Base-by-base conservation (phyloP, 1,140 invertebrate genomes). In the Trachymyrmex septentrionalis region DNA sequence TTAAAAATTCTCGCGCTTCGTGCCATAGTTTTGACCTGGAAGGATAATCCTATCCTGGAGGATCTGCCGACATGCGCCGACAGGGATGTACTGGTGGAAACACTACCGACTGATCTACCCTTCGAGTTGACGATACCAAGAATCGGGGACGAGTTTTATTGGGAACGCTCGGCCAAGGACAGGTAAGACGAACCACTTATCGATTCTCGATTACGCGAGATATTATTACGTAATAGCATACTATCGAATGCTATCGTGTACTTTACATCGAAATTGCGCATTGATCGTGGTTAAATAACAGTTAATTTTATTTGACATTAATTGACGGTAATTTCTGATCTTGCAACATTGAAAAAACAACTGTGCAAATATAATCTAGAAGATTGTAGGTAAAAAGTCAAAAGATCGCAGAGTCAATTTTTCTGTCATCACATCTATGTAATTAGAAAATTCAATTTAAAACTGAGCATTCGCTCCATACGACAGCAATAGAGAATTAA, bases 91-190 rank as follows among this genome's bases (percentile, higher is more conserved):
- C 69, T 96, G 10, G 85, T 95, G 27, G 95, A 95, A 92, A 92
- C 93, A 19, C 82, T 96, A 44, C 92, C 95, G 0, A 90, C 92
- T 10, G 90, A 94, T 85, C 87, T 96, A 5, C 93, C 94, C 1
- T 92, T 96, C 44, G 88, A 94, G 0, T 21, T 95, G 53, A 86
- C 89, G 2, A 92, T 95, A 30, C 88, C 76, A 59, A 86, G 86
- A 27, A 93, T 96, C 55, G 77, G 88, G 0, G 82, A 94, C 48
- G 94, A 94, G 16, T 80, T 93, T 73, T 95, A 94, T 87, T 96
- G 95, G 95, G 86, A 93, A 88, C 92, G 95, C 19, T 90, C 91
- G 19, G 91, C 93, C 1, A 90, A 91, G 78, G 86, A 90, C 44
- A 94, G 94, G 94, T 93, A 77, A 87, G 38, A 61, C 2, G 9